A percentile compares a stretch with the other conserved stretches of the same genome.
Evolutionary conservation across 30 jellyfish, hydroid and myxozoan genomes (phyloP).

Genomic region (Pelagia noctiluca): DNA sequence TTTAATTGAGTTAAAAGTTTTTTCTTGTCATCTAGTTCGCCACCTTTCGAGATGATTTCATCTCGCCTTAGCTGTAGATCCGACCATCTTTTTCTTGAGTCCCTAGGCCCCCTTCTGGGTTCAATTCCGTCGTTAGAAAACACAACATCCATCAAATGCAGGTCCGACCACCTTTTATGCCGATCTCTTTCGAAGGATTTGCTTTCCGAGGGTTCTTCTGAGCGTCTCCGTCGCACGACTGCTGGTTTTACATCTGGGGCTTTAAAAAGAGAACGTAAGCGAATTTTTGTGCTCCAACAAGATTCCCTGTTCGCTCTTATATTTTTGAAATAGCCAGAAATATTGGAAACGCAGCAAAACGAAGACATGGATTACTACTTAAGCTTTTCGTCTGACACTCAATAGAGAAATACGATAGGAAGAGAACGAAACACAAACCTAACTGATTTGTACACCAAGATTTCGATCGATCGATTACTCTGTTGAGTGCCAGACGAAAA

Average conservation of each 20-base stretch:
- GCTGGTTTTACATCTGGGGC: conserved; percentile 44
- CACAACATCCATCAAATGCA: conserved; percentile 66
- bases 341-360: too few relatives aligned
- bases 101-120: conserved; percentile 26
- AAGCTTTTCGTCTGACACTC: too few relatives aligned
- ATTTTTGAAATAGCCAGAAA: too few relatives aligned
- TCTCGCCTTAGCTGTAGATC: conserved; percentile 90
- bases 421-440: too few relatives aligned
- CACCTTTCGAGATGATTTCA: conserved; percentile 36
- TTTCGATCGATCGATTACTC: too few relatives aligned
- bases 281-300: neutral
- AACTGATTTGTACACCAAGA: too few relatives aligned
- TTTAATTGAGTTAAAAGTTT: conserved; percentile 58
- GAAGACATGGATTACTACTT: too few relatives aligned
- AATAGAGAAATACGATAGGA: too few relatives aligned
- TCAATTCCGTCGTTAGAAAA: conserved; percentile 76
- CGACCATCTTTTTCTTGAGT: conserved; percentile 95
- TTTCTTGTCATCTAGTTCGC: conserved; percentile 68
- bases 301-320: conserved; percentile 39
- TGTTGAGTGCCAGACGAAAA: too few relatives aligned
- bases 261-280: neutral
- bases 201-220: conserved; percentile 61
- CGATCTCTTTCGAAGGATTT: conserved; percentile 1
- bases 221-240: conserved; percentile 55
- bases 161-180: conserved; percentile 68